These are phyloP conservation scores for Aphaenogaster ashmeadi DNA, from an alignment of 1,140 invertebrate species.

Conservation along the genomic window DNA sequence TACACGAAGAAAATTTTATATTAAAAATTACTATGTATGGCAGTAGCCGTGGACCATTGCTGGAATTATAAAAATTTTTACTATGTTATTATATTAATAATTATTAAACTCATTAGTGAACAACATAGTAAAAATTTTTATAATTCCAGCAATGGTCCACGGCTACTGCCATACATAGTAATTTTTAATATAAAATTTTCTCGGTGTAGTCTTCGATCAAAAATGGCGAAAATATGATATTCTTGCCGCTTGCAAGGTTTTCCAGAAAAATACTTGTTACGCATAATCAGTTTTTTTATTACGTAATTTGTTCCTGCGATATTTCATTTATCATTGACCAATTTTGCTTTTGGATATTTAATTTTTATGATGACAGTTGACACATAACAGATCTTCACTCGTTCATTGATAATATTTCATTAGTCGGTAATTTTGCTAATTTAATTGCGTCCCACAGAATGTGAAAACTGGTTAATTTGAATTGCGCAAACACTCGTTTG, in stretches of 20 bases:
- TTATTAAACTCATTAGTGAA: too few relatives aligned
- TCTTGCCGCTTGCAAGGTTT: neutral
- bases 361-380: neutral
- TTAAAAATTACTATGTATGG: too few relatives aligned
- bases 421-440: neutral
- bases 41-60: too few relatives aligned
- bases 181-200: too few relatives aligned
- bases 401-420: neutral
- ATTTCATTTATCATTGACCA: slow-evolving; percentile 9
- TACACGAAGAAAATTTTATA: too few relatives aligned
- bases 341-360: neutral
- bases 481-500: neutral
- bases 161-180: too few relatives aligned
- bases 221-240: neutral
- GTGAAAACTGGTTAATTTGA: slow-evolving; percentile 10
- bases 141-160: too few relatives aligned
- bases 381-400: neutral
- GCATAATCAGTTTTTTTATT: neutral
- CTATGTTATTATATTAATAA: too few relatives aligned
- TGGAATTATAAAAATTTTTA: too few relatives aligned
- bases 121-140: too few relatives aligned
- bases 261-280: neutral
- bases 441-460: neutral
- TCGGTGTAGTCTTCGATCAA: neutral
- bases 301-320: neutral